Conservation (phyloP, 2,113 vertebrate genomes). For the Equus quagga region DNA sequence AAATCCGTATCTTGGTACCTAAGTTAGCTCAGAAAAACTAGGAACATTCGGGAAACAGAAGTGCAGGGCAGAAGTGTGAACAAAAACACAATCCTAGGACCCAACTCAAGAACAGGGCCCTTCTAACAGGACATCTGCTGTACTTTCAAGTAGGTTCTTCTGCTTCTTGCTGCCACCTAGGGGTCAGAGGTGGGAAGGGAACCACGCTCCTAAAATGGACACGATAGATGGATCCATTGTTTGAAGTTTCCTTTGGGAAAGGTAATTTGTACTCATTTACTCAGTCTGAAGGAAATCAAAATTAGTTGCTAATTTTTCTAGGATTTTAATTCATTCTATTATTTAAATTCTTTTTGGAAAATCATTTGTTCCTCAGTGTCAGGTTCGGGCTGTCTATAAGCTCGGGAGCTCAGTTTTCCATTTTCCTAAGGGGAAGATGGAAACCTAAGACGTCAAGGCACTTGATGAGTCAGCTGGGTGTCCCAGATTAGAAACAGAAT, state of each 20-base stretch:
- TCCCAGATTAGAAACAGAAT: constrained; percentile 74
- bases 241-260: not conserved
- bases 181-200: not conserved
- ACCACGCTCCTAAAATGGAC: not conserved
- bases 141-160: not conserved
- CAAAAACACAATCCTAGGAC: not conserved
- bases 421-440: constrained; percentile 55
- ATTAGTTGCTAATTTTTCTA: not conserved
- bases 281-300: not conserved
- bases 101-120: not conserved
- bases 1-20: not conserved
- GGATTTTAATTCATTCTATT: not conserved
- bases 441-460: constrained; percentile 70
- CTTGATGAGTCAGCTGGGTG: constrained; percentile 76
- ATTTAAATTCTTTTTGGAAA: not conserved
- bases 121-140: not conserved
- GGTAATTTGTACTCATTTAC: not conserved
- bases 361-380: not conserved
- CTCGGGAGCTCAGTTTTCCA: constrained; percentile 55
- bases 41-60: not conserved
- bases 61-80: not conserved
- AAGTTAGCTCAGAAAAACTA: not conserved
- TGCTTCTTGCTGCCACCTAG: constrained; percentile 73
- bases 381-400: not conserved
- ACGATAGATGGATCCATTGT: not conserved